Conservation (phyloP, 1,140 invertebrate species). For the Lithobius niger region DNA sequence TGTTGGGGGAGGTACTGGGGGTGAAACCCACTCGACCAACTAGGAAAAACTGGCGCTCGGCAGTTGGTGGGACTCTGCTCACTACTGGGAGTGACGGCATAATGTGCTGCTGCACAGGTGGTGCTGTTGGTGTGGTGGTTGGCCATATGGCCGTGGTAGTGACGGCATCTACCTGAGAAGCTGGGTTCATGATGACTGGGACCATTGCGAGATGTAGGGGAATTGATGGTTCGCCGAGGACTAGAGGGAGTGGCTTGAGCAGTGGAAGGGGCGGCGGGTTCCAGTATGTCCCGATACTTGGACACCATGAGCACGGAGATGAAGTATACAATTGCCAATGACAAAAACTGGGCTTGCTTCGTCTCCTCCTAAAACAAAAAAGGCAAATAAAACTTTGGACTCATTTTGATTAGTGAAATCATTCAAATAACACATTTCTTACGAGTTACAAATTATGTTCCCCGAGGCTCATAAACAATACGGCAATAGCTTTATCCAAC, state of each 20-base stretch:
- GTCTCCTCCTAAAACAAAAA: conserved; percentile 78
- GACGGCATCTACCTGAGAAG: conserved; percentile 44
- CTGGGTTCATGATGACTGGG: conserved; percentile 38
- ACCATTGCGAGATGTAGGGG: conserved; percentile 25
- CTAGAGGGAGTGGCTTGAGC: conserved; percentile 6
- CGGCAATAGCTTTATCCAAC: too few species aligned
- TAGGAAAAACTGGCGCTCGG: background rate
- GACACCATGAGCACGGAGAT: conserved; percentile 99
- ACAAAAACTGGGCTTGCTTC: conserved; percentile 98
- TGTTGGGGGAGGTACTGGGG: conserved; percentile 10
- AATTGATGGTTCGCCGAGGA: conserved; percentile 39
- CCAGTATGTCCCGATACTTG: conserved; percentile 96
- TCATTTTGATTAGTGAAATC: too few species aligned
- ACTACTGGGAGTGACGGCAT: background rate
- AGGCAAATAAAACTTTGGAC: background rate
- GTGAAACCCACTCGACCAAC: conserved; percentile 1
- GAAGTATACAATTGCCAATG: conserved; percentile 97
- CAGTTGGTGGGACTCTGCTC: background rate
- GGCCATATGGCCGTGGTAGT: conserved; percentile 3
- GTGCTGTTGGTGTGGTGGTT: background rate
- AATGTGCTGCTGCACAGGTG: background rate
- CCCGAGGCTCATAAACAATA: too few species aligned
- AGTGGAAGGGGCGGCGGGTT: conserved; percentile 43
- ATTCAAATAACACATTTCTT: too few species aligned
- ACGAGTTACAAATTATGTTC: too few species aligned